A percentile compares a stretch with the other conserved stretches of the same genome.
These are phyloP conservation scores for Drosophila sucinea DNA, from an alignment of 1,140 invertebrate species.

Conservation along the genomic window DNA sequence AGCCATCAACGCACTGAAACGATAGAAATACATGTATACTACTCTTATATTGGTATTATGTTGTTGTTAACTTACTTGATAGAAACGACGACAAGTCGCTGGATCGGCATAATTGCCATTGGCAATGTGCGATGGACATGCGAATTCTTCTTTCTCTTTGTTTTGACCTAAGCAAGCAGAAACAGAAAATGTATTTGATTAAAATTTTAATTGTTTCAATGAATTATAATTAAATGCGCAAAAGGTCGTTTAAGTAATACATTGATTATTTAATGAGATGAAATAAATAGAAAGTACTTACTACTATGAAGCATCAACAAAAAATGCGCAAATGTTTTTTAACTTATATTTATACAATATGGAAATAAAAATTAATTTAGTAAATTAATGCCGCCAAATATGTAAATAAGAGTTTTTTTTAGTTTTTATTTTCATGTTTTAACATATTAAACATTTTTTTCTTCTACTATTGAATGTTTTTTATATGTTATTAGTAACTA, in stretches of 20 bases:
- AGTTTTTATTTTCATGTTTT: too few species aligned
- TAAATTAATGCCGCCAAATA: too few species aligned
- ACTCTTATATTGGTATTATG: background rate
- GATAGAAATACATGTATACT: background rate
- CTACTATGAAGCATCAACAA: too few species aligned
- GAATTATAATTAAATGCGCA: background rate
- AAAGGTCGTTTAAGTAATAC: background rate
- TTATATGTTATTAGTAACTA: too few species aligned
- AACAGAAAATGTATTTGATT: background rate
- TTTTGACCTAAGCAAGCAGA: slow-evolving; percentile 66
- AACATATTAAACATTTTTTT: too few species aligned
- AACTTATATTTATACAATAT: too few species aligned
- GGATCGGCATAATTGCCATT: slow-evolving; percentile 97
- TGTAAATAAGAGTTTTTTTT: too few species aligned
- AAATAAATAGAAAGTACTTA: too few species aligned
- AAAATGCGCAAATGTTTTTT: too few species aligned
- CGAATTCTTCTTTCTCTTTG: slow-evolving; percentile 88
- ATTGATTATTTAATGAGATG: too few species aligned
- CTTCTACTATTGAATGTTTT: too few species aligned
- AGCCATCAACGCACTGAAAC: slow-evolving; percentile 92
- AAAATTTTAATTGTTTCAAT: background rate
- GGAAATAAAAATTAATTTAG: too few species aligned
- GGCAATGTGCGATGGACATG: slow-evolving; percentile 89
- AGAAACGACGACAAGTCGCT: slow-evolving; percentile 92
- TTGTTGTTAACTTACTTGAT: slow-evolving; percentile 87